Percentiles rank a stretch among this genome's conserved stretches.
phyloP scores from a whole-genome alignment of 1,140 invertebrate genomes.

The Drosophila leontia region DNA sequence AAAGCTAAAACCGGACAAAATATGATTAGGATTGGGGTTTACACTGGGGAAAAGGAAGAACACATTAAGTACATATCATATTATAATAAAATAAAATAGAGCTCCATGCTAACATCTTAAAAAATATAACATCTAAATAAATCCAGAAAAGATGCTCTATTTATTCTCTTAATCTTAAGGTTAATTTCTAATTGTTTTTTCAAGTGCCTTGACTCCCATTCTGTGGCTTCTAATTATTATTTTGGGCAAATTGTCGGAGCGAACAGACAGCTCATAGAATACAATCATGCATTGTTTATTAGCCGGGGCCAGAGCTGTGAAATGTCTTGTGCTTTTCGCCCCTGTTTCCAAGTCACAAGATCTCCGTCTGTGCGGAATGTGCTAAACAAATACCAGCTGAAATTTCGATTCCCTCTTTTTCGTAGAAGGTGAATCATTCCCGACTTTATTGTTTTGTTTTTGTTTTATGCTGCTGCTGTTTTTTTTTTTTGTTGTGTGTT shows the following conservation, averaged over 20 bases:
- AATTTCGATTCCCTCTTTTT: slow-evolving; percentile 63
- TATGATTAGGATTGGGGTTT: slow-evolving; percentile 23
- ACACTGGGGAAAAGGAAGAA: not conserved
- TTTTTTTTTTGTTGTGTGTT: not conserved
- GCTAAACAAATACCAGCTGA: slow-evolving; percentile 59
- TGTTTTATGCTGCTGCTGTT: slow-evolving; percentile 3
- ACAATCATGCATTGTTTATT: slow-evolving; percentile 36
- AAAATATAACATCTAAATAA: too few species aligned
- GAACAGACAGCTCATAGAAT: slow-evolving; percentile 32
- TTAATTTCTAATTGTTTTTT: not conserved
- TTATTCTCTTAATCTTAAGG: too few species aligned
- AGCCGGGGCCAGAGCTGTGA: slow-evolving; percentile 7
- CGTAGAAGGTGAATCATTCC: slow-evolving; percentile 54
- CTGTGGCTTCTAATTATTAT: slow-evolving; percentile 46
- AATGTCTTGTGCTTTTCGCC: slow-evolving; percentile 21
- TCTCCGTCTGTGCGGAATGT: slow-evolving; percentile 29
- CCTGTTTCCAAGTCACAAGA: slow-evolving; percentile 67
- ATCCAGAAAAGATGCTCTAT: too few species aligned
- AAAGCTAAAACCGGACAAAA: slow-evolving; percentile 18
- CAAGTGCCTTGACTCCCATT: slow-evolving; percentile 1
- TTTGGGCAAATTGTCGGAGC: slow-evolving; percentile 26
- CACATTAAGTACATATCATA: too few species aligned
- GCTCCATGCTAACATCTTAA: too few species aligned
- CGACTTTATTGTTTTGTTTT: slow-evolving; percentile 33
- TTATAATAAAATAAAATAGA: too few species aligned